These are phyloP conservation scores for Acronicta aceris DNA, from an alignment of 2,888 invertebrate species.

Conservation along the genomic window DNA sequence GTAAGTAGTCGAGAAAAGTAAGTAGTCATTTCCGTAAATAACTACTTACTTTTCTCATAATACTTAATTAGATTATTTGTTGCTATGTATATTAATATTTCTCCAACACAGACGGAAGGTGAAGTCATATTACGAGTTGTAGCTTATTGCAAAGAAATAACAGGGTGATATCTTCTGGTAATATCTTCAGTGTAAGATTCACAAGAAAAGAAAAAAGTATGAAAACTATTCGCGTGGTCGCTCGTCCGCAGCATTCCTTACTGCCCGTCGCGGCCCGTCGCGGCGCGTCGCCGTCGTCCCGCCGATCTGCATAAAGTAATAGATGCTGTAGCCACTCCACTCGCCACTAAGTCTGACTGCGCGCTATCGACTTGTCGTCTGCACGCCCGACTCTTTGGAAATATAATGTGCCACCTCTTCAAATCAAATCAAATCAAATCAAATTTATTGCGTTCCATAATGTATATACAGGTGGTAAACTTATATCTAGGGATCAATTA, in stretches of 20 bases:
- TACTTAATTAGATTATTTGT: no score
- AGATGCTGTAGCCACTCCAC: conserved; percentile 37
- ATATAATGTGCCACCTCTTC: conserved; percentile 9
- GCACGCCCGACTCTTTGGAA: background rate
- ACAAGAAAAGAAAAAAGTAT: conserved; percentile 6
- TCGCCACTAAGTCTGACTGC: conserved; percentile 9
- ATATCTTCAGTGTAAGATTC: background rate
- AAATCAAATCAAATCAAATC: no score
- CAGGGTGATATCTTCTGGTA: background rate
- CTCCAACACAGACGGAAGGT: no score
- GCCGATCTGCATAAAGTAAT: conserved; percentile 54
- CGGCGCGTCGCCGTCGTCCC: conserved; percentile 3
- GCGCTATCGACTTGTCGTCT: conserved; percentile 37
- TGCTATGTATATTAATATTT: no score
- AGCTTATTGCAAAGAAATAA: conserved; percentile 1
- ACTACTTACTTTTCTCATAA: no score
- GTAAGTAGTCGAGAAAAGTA: no score
- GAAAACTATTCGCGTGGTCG: conserved; percentile 1
- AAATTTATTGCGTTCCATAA: no score
- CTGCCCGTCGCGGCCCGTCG: background rate
- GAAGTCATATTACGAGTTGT: background rate
- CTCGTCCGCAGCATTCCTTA: conserved; percentile 13
- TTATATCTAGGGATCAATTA: no score
- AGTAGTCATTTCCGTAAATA: no score
- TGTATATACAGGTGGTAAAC: no score